phyloP scores from a whole-genome alignment of 2,797 vertebrate genomes.

The Leuciscus waleckii region DNA sequence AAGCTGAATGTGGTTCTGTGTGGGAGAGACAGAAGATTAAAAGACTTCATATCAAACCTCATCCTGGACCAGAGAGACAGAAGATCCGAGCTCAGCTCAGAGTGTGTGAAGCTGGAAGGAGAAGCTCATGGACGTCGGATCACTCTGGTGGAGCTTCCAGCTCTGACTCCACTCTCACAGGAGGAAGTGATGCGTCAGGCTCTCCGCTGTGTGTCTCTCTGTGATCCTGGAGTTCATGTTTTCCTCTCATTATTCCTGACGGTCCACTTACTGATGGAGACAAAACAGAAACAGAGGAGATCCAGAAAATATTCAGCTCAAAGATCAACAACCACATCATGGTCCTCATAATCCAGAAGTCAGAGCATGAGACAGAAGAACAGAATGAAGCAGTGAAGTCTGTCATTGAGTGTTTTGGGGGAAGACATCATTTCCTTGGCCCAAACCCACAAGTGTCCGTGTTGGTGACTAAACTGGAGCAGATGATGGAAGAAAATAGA shows the following conservation, averaged over 20 bases:
- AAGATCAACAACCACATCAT: not conserved
- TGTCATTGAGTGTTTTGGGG: not conserved
- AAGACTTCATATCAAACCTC: not conserved
- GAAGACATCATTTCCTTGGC: not conserved
- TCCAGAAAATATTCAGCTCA: constrained; percentile 20
- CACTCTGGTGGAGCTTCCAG: constrained; percentile 22
- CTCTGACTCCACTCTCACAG: constrained; percentile 1
- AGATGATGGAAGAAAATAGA: not conserved
- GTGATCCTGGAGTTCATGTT: constrained; percentile 29
- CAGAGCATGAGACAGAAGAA: not conserved
- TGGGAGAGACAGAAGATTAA: not conserved
- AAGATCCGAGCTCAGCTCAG: not conserved
- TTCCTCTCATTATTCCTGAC: constrained; percentile 13
- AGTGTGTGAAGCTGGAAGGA: constrained; percentile 5
- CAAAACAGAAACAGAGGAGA: constrained; percentile 10
- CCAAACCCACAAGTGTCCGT: not conserved
- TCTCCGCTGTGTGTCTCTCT: constrained; percentile 7
- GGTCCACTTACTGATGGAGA: constrained; percentile 8
- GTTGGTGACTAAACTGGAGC: not conserved
- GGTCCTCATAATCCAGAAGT: not conserved
- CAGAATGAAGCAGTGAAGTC: not conserved
- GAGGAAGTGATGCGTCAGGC: constrained; percentile 5
- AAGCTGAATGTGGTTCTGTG: constrained; percentile 14
- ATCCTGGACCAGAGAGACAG: not conserved
- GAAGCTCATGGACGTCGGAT: constrained; percentile 13